Evolutionary conservation across 2,888 invertebrate species (phyloP).

Genomic region (Chesias legatella): DNA sequence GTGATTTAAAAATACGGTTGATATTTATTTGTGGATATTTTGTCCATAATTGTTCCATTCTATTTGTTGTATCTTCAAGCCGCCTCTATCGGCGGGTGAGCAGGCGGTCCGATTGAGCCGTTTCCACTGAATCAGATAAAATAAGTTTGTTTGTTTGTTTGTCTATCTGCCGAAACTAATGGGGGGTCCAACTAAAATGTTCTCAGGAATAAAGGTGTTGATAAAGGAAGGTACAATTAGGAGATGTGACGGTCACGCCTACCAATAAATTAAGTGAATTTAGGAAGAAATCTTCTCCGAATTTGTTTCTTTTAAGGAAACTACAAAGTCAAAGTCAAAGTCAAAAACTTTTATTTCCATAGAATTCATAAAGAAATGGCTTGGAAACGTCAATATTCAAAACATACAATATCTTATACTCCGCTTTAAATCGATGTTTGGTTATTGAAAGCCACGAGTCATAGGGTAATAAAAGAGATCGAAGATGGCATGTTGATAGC

Average conservation of each 20-base stretch:
- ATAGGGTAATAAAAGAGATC: too few species aligned
- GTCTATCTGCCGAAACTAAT: conserved; percentile 46
- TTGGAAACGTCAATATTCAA: too few species aligned
- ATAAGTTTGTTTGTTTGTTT: conserved; percentile 43
- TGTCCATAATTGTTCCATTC: conserved; percentile 10
- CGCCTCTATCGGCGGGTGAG: conserved; percentile 51
- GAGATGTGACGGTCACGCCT: conserved; percentile 11
- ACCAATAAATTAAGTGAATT: conserved; percentile 13
- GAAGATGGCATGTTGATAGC: too few species aligned
- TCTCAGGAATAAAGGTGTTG: conserved; percentile 35
- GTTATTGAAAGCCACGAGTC: too few species aligned
- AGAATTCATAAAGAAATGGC: too few species aligned
- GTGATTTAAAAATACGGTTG: accelerated
- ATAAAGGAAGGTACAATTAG: conserved; percentile 20
- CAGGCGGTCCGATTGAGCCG: conserved; percentile 60
- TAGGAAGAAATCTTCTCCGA: neutral
- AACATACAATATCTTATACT: too few species aligned
- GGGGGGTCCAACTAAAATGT: conserved; percentile 50
- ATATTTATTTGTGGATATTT: conserved; percentile 7
- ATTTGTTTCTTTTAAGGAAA: too few species aligned
- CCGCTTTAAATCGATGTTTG: too few species aligned
- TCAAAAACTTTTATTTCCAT: too few species aligned
- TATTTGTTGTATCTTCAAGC: conserved; percentile 37
- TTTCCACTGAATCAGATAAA: conserved; percentile 52
- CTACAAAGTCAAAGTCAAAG: too few species aligned